These are phyloP conservation scores for Zaprionus bogoriensis DNA, from an alignment of 2,888 invertebrate genomes.

Conservation along the genomic window DNA sequence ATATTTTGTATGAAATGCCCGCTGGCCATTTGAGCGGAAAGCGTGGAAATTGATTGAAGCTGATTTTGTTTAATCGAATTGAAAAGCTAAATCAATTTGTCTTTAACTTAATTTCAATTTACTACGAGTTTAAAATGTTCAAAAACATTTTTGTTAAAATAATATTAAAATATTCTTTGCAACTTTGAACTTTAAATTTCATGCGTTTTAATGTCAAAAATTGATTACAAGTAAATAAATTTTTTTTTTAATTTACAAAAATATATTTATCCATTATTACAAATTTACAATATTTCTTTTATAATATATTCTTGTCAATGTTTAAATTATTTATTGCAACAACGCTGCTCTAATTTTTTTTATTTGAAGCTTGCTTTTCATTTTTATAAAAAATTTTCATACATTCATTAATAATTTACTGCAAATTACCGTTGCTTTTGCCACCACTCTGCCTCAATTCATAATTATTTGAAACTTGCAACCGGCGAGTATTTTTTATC, in stretches of 20 bases:
- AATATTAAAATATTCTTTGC: not conserved
- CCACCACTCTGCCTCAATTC: not conserved
- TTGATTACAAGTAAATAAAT: not conserved
- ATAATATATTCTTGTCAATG: not conserved
- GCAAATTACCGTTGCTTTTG: not conserved
- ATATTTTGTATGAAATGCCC: too few relatives aligned
- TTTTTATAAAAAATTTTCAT: not conserved
- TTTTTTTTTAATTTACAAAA: not conserved
- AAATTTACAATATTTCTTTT: not conserved
- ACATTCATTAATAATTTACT: not conserved
- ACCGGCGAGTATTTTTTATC: not conserved
- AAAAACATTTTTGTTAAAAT: not conserved
- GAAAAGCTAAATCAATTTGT: too few relatives aligned
- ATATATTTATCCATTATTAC: not conserved
- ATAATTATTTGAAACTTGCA: not conserved
- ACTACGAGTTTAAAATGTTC: too few relatives aligned
- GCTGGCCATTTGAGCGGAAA: too few relatives aligned
- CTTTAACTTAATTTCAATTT: too few relatives aligned
- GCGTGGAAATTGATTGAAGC: too few relatives aligned
- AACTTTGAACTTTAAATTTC: not conserved
- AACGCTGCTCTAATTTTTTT: not conserved
- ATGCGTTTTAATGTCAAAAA: too few relatives aligned
- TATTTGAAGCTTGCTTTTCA: not conserved
- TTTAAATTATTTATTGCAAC: not conserved
- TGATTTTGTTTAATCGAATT: too few relatives aligned